Evolutionary conservation across 2,113 vertebrate species (phyloP).

Genomic region (Setophaga coronata): DNA sequence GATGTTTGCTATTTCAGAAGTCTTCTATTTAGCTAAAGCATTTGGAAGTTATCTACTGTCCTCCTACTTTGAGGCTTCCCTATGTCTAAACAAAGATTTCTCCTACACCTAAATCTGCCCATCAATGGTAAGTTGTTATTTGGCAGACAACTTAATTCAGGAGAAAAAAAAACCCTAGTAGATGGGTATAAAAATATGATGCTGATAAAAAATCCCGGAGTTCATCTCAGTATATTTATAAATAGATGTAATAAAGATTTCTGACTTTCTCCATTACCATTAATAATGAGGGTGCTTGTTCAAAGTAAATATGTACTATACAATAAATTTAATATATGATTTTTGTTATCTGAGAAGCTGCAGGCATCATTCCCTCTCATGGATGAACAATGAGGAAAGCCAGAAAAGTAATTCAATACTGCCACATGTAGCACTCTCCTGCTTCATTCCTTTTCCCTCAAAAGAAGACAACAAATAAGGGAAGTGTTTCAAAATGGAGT

Average conservation of each 20-base stretch:
- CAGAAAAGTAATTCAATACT: neutral
- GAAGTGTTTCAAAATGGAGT: neutral
- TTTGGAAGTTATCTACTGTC: neutral
- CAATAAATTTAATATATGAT: neutral
- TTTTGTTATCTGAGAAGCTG: neutral
- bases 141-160: neutral
- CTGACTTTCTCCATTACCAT: neutral
- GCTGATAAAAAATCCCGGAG: neutral
- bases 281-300: neutral
- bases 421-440: neutral
- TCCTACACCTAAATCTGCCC: neutral
- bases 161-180: neutral
- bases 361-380: neutral
- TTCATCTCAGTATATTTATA: neutral
- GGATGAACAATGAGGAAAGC: neutral
- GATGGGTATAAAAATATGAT: neutral
- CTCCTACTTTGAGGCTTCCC: neutral
- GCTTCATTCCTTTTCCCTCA: neutral
- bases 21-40: neutral
- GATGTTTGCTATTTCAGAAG: neutral
- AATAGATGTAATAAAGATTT: neutral
- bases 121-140: neutral
- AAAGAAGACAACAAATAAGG: neutral
- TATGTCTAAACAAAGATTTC: neutral
- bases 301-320: neutral